These are phyloP conservation scores for Pachypsylla venusta DNA, from an alignment of 1,140 invertebrate genomes.

Conservation along the genomic window DNA sequence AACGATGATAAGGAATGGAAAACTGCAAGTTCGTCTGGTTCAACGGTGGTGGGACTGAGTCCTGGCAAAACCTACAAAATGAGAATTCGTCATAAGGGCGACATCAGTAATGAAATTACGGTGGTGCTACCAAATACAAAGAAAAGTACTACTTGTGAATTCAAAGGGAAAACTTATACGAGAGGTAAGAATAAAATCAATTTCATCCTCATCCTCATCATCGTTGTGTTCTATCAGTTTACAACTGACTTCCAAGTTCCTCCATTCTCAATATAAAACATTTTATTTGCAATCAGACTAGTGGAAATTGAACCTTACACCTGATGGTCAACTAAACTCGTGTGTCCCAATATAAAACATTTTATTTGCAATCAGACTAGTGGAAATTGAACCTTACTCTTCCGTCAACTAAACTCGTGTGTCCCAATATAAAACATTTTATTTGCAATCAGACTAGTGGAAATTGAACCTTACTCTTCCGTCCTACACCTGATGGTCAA, in stretches of 20 bases:
- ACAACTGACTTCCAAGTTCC: background rate
- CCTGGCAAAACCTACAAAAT: slow-evolving; percentile 27
- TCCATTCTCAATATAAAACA: background rate
- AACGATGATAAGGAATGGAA: slow-evolving; percentile 32
- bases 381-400: too few species aligned
- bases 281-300: too few species aligned
- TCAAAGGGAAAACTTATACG: slow-evolving; percentile 41
- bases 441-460: too few species aligned
- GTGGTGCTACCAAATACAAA: slow-evolving; percentile 24
- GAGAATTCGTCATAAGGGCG: slow-evolving; percentile 26
- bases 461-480: too few species aligned
- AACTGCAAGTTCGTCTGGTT: slow-evolving; percentile 24
- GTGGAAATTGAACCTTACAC: background rate
- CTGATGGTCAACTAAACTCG: background rate
- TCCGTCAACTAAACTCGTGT: too few species aligned
- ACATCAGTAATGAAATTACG: slow-evolving; percentile 25
- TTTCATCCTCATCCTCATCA: too few species aligned
- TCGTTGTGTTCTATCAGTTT: too few species aligned
- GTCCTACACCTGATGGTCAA: too few species aligned
- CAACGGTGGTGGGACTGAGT: slow-evolving; percentile 21
- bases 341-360: too few species aligned
- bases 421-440: too few species aligned
- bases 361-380: too few species aligned
- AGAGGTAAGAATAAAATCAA: slow-evolving; percentile 26
- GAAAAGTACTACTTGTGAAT: slow-evolving; percentile 32